Percentiles rank a stretch among this genome's conserved stretches.
Conservation (phyloP, 1,140 invertebrate species). For the Melitaea cinxia region DNA sequence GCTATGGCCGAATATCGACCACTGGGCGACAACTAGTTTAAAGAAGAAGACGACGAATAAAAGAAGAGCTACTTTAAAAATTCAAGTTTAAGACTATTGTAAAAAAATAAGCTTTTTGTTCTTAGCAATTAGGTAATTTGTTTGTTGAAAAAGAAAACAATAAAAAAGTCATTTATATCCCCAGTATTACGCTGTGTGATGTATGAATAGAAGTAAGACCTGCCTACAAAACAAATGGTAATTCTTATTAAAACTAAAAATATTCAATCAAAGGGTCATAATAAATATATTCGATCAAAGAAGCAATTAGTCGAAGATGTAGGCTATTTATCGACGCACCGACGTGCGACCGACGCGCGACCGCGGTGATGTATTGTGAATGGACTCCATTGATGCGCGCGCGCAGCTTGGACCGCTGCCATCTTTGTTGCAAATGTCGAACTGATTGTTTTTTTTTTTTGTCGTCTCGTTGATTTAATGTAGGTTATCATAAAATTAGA, state of each 20-base stretch:
- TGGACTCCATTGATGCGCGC: conserved; percentile 46
- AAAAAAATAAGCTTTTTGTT: too few relatives aligned
- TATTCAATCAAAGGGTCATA: conserved; percentile 21
- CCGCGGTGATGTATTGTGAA: conserved; percentile 36
- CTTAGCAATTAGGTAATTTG: too few relatives aligned
- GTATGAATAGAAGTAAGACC: too few relatives aligned
- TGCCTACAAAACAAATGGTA: too few relatives aligned
- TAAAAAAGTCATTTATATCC: too few relatives aligned
- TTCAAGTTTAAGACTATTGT: too few relatives aligned
- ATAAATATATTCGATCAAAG: conserved; percentile 26
- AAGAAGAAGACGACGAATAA: too few relatives aligned
- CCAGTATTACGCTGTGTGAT: too few relatives aligned
- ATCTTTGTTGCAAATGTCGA: conserved; percentile 50
- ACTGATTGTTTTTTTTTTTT: conserved; percentile 36
- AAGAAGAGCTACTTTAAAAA: too few relatives aligned
- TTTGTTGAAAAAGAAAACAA: too few relatives aligned
- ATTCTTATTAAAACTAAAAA: background rate
- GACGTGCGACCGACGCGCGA: conserved; percentile 12
- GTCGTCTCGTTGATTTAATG: conserved; percentile 20
- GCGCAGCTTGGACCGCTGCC: conserved; percentile 40
- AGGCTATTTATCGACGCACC: conserved; percentile 16
- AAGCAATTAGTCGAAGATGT: conserved; percentile 26
- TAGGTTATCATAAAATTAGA: conserved; percentile 33
- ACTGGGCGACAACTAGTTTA: too few relatives aligned
- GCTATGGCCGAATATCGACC: too few relatives aligned